Base-by-base conservation (phyloP, 2,888 invertebrate species). In the Cheilosia grossa region DNA sequence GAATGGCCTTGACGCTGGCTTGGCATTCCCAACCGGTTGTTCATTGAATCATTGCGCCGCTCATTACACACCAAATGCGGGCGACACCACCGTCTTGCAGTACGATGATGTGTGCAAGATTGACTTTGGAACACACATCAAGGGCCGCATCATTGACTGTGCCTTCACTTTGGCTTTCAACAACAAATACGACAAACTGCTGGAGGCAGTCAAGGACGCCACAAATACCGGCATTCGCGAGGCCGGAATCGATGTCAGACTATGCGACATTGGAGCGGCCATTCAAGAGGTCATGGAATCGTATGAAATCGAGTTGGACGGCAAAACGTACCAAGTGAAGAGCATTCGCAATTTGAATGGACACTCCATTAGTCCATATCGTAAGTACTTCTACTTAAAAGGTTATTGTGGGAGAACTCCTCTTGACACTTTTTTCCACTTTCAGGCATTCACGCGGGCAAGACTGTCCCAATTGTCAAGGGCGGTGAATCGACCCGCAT, bases 241-340 rank as follows among this genome's bases (percentile, higher is more conserved):
- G 85, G 96, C 98, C 0, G 99, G 99, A 17, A 98, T 99, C 86
- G 99, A 99, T 92, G 99, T 98, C 1, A 95, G 98, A 90, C 94
- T 99, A 78, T 99, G 99, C 91, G 99, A 99, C 90, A 96, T 99
- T 87, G 99, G 97, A 13, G 97, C 98, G 86, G 97, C 97, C 1
- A 98, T 99, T 88, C 99, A 99, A 91, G 99, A 99, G 93, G 98
- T 99, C 0, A 99, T 99, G 99, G 99, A 99, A 90, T 99, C 98
- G 0, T 98, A 99, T 91, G 99, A 99, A 93, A 95, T 99, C 6
- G 99, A 99, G 92, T 92, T 99, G 72, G 98, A 99, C 92, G 99
- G 99, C 42, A 98, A 98, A 93, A 96, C 96, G 13, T 98, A 98
- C 93, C 98, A 96, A 92, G 96, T 99, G 40, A 99, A 99, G 93